phyloP scores from a whole-genome alignment of 2,888 invertebrate species.

The Silvanus unidentatus region DNA sequence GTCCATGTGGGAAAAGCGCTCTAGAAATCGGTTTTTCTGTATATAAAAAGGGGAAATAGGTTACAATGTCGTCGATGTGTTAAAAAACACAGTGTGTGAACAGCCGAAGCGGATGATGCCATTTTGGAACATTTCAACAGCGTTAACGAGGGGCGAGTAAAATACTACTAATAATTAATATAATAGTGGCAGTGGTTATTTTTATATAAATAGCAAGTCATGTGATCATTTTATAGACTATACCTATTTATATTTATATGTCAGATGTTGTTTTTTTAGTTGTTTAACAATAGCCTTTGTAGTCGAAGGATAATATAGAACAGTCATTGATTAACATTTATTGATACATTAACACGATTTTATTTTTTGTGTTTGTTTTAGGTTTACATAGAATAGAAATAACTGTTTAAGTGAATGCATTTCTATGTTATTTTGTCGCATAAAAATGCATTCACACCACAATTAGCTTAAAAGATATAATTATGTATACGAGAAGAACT shows the following conservation, averaged over 20 bases:
- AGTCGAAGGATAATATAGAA: slow-evolving; percentile 8
- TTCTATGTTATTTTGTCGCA: too few relatives aligned
- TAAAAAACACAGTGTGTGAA: slow-evolving; percentile 36
- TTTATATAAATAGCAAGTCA: slow-evolving; percentile 33
- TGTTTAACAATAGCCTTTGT: slow-evolving; percentile 26
- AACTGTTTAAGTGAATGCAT: too few relatives aligned
- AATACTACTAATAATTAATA: slow-evolving; percentile 37
- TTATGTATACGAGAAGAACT: too few relatives aligned
- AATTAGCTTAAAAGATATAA: too few relatives aligned
- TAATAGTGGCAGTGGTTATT: slow-evolving; percentile 23
- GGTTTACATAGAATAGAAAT: too few relatives aligned
- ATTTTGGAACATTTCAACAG: slow-evolving; percentile 39
- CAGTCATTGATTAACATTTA: too few relatives aligned
- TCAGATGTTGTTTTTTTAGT: slow-evolving; percentile 23
- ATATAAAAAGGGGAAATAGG: slow-evolving; percentile 15
- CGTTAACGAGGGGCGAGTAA: slow-evolving; percentile 46
- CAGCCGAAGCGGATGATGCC: slow-evolving; percentile 40
- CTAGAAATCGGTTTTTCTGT: slow-evolving; percentile 6
- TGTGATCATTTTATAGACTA: slow-evolving; percentile 31
- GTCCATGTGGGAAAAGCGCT: slow-evolving; percentile 28
- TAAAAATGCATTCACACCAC: too few relatives aligned
- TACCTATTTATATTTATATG: not conserved
- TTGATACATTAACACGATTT: too few relatives aligned
- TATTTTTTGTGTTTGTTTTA: too few relatives aligned
- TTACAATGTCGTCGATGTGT: slow-evolving; percentile 25